These are phyloP conservation scores for Bucco capensis DNA, from an alignment of 2,113 vertebrate genomes.

Conservation along the genomic window DNA sequence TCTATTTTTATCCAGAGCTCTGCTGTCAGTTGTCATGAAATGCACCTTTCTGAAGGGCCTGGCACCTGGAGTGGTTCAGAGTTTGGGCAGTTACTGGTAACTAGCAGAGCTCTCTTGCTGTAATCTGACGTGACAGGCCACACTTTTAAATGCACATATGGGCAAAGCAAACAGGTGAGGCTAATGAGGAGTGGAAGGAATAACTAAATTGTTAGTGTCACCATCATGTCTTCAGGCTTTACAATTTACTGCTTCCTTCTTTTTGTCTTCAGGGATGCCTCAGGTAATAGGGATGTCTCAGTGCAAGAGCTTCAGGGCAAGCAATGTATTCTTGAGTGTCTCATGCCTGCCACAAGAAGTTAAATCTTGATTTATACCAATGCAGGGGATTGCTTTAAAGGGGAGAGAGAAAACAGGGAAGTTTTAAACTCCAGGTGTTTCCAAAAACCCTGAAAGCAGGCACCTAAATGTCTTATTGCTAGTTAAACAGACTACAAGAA, in stretches of 20 bases:
- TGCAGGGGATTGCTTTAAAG: not conserved
- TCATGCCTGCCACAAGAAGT: not conserved
- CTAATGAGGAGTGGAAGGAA: not conserved
- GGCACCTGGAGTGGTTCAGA: not conserved
- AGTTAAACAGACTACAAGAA: not conserved
- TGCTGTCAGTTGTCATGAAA: not conserved
- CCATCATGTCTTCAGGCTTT: not conserved
- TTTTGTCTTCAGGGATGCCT: not conserved
- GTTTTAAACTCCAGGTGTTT: not conserved
- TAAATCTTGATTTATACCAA: not conserved
- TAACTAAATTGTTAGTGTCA: not conserved
- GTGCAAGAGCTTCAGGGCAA: not conserved
- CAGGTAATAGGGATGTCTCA: not conserved
- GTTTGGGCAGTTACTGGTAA: not conserved
- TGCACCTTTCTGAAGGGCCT: not conserved
- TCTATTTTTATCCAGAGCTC: constrained; percentile 4
- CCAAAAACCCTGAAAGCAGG: not conserved
- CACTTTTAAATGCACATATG: not conserved
- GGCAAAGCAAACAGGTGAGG: not conserved
- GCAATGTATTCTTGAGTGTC: not conserved
- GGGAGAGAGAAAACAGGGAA: not conserved
- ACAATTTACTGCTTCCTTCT: not conserved
- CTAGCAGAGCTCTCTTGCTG: not conserved
- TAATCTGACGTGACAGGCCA: not conserved
- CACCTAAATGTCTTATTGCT: not conserved